Evolutionary conservation across 1,140 invertebrate genomes (phyloP).

Genomic region (Plectus sambesii): DNA sequence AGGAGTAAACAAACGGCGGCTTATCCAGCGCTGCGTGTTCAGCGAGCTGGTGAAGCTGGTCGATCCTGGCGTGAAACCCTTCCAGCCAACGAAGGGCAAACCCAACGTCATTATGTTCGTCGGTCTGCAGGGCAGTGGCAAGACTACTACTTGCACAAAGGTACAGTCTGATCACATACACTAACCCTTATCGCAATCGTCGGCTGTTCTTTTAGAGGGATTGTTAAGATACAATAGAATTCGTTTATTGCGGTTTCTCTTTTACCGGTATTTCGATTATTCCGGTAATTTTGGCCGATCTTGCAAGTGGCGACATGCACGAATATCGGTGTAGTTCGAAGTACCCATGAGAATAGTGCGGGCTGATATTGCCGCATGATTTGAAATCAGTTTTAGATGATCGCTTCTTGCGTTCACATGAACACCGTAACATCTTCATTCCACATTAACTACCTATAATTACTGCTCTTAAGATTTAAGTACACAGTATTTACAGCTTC

Average conservation of each 20-base stretch:
- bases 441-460: too few relatives aligned
- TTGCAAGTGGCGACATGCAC: too few relatives aligned
- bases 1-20: conserved; percentile 89
- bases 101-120: conserved; percentile 99
- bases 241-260: conserved; percentile 1
- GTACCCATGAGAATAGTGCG: too few relatives aligned
- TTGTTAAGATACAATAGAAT: conserved; percentile 1
- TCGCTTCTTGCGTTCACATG: too few relatives aligned
- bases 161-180: too few relatives aligned
- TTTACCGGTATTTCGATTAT: conserved; percentile 2
- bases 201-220: neutral
- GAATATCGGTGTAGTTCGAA: too few relatives aligned
- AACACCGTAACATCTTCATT: too few relatives aligned
- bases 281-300: too few relatives aligned
- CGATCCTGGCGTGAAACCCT: conserved; percentile 94
- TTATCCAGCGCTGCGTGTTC: conserved; percentile 98
- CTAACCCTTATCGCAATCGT: neutral
- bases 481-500: too few relatives aligned
- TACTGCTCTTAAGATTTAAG: too few relatives aligned
- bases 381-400: too few relatives aligned
- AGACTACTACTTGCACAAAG: conserved; percentile 99
- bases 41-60: conserved; percentile 96
- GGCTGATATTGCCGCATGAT: too few relatives aligned
- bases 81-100: conserved; percentile 84
- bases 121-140: conserved; percentile 91